phyloP scores from a whole-genome alignment of 2,797 vertebrate genomes.

The Oryzias dopingdopingensis region DNA sequence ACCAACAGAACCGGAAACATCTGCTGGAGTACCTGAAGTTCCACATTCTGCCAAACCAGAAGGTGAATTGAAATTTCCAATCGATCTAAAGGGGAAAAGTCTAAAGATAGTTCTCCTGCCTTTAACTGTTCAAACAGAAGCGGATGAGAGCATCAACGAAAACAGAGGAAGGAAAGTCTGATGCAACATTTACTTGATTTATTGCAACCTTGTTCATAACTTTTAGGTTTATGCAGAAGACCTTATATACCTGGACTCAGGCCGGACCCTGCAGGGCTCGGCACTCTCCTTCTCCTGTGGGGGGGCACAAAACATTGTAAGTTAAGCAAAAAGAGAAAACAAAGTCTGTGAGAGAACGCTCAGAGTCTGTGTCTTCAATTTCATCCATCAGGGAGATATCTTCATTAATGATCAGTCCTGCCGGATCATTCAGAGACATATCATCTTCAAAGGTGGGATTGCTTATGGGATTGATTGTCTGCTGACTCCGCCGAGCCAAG shows the following conservation, averaged over 20 bases:
- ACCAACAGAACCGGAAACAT: slow-evolving; percentile 75
- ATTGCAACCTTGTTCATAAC: background rate
- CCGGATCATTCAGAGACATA: slow-evolving; percentile 82
- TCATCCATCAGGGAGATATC: slow-evolving; percentile 80
- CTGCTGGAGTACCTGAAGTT: slow-evolving; percentile 87
- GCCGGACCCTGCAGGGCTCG: slow-evolving; percentile 88
- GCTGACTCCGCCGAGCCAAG: slow-evolving; percentile 84
- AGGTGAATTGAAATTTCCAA: slow-evolving; percentile 8
- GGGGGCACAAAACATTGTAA: slow-evolving; percentile 75
- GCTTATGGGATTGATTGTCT: slow-evolving; percentile 91
- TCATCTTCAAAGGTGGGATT: slow-evolving; percentile 82
- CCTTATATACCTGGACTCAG: slow-evolving; percentile 64
- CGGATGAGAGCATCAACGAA: too few species aligned
- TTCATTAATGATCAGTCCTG: slow-evolving; percentile 83
- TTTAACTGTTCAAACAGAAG: too few species aligned
- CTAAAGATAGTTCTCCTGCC: too few species aligned
- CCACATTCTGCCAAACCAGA: slow-evolving; percentile 81
- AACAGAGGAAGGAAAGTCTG: too few species aligned
- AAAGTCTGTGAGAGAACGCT: background rate
- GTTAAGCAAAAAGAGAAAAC: slow-evolving; percentile 28
- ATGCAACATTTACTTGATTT: too few species aligned
- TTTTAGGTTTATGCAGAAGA: slow-evolving; percentile 76
- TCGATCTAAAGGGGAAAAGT: too few species aligned
- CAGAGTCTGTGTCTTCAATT: background rate
- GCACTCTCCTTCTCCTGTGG: slow-evolving; percentile 82